Evolutionary conservation across 1,140 invertebrate genomes (phyloP).

Genomic region (Aricia agestis): DNA sequence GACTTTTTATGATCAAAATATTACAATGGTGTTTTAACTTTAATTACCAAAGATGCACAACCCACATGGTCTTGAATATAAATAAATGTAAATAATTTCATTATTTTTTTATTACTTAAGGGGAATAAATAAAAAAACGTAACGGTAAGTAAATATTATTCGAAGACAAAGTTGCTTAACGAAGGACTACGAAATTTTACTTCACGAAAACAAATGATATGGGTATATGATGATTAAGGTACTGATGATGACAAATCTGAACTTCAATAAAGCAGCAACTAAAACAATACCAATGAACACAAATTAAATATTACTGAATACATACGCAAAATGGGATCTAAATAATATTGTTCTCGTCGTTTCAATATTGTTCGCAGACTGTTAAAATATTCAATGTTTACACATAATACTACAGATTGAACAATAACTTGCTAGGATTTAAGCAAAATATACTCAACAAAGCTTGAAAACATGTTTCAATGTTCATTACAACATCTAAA

Average conservation of each 20-base stretch:
- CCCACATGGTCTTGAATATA: background rate
- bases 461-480: background rate
- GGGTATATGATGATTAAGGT: background rate
- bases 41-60: background rate
- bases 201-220: no score
- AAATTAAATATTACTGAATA: constrained; percentile 4
- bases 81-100: background rate
- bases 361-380: background rate
- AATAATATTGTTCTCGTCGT: background rate
- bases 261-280: background rate
- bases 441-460: background rate
- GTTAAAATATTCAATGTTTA: constrained; percentile 6
- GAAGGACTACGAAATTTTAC: no score
- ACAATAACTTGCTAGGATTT: background rate
- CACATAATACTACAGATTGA: constrained; percentile 3
- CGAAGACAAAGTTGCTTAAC: no score
- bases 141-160: background rate
- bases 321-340: constrained; percentile 5
- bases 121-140: background rate
- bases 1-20: constrained; percentile 1
- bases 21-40: background rate
- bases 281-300: background rate
- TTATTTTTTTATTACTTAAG: background rate
- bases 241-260: background rate
- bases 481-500: background rate